phyloP scores from a whole-genome alignment of 2,113 vertebrate species.

The Sardina pilchardus region DNA sequence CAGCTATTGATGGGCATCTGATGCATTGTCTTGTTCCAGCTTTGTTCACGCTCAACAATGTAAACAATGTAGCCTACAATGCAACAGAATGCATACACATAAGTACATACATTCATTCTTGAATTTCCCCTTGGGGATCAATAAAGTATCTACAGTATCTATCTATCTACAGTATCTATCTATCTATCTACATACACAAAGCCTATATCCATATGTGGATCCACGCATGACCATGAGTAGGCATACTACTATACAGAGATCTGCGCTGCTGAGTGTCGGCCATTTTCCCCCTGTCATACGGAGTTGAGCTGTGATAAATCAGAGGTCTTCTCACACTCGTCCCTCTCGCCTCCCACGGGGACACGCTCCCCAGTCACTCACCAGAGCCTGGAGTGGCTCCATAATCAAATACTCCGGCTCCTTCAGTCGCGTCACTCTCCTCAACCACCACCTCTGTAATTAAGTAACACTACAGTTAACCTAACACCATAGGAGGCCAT shows the following conservation, averaged over 20 bases:
- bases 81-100: neutral
- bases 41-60: too few relatives aligned
- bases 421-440: neutral
- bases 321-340: conserved; percentile 1
- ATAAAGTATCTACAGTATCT: too few relatives aligned
- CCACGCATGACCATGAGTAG: too few relatives aligned
- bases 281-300: neutral
- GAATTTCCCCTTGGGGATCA: too few relatives aligned
- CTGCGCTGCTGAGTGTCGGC: neutral
- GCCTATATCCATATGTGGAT: neutral
- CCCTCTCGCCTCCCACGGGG: neutral
- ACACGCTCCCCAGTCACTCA: neutral
- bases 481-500: neutral
- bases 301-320: neutral
- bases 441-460: neutral
- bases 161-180: too few relatives aligned
- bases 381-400: neutral
- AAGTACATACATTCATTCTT: too few relatives aligned
- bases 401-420: neutral
- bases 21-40: too few relatives aligned
- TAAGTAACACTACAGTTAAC: neutral
- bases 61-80: neutral
- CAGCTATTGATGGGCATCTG: too few relatives aligned
- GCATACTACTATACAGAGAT: neutral
- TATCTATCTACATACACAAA: neutral